Evolutionary conservation across 1,140 invertebrate genomes (phyloP).

Genomic region (Cotesia glomerata): DNA sequence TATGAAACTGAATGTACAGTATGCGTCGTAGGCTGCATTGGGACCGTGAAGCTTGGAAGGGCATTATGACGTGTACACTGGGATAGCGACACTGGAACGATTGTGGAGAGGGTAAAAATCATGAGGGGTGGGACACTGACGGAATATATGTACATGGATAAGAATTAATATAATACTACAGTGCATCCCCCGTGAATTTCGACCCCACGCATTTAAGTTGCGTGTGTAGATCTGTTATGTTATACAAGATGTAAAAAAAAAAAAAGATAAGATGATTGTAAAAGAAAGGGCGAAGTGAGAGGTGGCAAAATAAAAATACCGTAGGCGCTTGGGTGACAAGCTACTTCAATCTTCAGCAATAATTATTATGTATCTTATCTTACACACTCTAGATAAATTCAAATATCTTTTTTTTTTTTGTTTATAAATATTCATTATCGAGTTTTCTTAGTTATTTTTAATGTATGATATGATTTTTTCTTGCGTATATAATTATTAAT

Average conservation of each 20-base stretch:
- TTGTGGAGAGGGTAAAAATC: not conserved
- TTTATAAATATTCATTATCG: not conserved
- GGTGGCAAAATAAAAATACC: not conserved
- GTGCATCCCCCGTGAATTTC: slow-evolving; percentile 10
- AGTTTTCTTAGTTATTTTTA: not conserved
- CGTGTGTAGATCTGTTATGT: not conserved
- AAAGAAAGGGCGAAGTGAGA: not conserved
- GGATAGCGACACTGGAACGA: not conserved
- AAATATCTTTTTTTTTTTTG: not conserved
- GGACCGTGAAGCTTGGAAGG: slow-evolving; percentile 1
- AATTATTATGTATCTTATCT: slow-evolving; percentile 12
- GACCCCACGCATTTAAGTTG: slow-evolving; percentile 8
- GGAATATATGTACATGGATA: no score
- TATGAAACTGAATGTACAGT: slow-evolving; percentile 30
- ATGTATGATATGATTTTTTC: not conserved
- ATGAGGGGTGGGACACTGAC: not conserved
- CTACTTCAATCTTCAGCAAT: not conserved
- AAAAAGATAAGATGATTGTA: not conserved
- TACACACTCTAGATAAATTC: slow-evolving; percentile 1
- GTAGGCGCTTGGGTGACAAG: slow-evolving; percentile 11
- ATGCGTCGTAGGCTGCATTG: not conserved
- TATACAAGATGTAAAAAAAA: not conserved
- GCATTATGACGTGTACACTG: not conserved
- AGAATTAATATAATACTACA: not conserved
- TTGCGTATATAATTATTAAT: not conserved